Base-by-base conservation (phyloP, 2,888 invertebrate genomes). In the Synergus umbraculus region DNA sequence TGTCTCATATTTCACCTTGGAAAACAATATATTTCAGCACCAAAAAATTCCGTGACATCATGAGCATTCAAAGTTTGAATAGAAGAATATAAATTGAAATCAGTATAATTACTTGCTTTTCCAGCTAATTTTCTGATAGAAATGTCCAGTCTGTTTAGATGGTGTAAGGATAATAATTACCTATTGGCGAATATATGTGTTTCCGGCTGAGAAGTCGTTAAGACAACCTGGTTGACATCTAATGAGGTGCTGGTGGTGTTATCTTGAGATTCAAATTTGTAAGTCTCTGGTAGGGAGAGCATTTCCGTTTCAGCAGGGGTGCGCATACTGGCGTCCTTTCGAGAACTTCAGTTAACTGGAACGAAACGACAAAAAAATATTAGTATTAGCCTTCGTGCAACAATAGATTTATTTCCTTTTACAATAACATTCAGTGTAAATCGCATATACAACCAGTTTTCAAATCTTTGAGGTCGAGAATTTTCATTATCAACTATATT, bases 131-230 rank as follows among this genome's bases (percentile, higher is more conserved):
- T 29, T 29, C 22, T 29, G 2, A 29, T 29, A 29, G 22, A 29
- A 29, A 29, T 29, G 0, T 29, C 22, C 22, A 29, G 22, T 29
- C 22, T 29, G 22, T 1, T 29, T 29, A 29, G 22, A 29, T 29
- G 22, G 22, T 29, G 22, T 1, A 29, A 29, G 22, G 22, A 1
- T 29, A 29, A 29, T 29, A 29, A 29, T 29, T 29, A 29, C 92
- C 92, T 89, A 85, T 91, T 91, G 64, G 90, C 89, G 80, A 90
- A 91, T 84, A 88, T 89, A 69, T 89, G 90, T 63, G 88, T 83
- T 79, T 91, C 91, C 77, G 89, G 86, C 73, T 89, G 90, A 46
- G 89, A 88, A 43, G 88, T 83, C 69, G 90, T 88, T 54, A 91
- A 73, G 60, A 90, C 88, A 78, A 89, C 86, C 84, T 88, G 87